phyloP scores from a whole-genome alignment of 2,888 invertebrate species.

The Ramazzottius varieornatus region DNA sequence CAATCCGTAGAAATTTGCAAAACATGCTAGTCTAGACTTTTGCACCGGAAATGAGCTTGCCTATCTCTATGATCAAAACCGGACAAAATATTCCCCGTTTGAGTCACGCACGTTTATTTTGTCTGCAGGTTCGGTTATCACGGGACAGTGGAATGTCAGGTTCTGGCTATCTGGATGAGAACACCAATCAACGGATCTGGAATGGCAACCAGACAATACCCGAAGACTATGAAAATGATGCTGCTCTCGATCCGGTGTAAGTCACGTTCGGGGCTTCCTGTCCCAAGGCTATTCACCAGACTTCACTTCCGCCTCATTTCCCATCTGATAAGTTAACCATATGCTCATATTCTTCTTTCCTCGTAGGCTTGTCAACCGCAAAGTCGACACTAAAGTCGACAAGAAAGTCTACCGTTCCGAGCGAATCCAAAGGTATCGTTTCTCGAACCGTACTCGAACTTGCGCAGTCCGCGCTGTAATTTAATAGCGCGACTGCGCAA shows the following conservation, averaged over 20 bases:
- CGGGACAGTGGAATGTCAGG: not conserved
- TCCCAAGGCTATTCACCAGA: too few species aligned
- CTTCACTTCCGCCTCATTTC: not conserved
- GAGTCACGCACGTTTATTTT: too few species aligned
- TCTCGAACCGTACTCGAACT: too few species aligned
- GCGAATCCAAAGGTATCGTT: not conserved
- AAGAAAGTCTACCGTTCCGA: not conserved
- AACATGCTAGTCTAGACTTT: too few species aligned
- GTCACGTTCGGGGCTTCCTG: not conserved
- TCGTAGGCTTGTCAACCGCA: not conserved
- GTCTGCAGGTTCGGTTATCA: not conserved
- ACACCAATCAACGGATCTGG: not conserved
- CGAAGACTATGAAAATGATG: not conserved
- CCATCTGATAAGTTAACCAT: not conserved
- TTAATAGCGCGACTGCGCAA: too few species aligned
- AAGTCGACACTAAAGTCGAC: constrained; percentile 4
- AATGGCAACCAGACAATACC: not conserved
- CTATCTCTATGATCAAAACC: too few species aligned
- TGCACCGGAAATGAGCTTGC: too few species aligned
- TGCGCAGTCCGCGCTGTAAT: too few species aligned
- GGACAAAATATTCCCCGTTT: too few species aligned
- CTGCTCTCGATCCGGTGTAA: not conserved
- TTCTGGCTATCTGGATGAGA: not conserved
- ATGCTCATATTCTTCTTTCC: not conserved
- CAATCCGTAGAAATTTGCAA: too few species aligned